phyloP scores from a whole-genome alignment of 2,888 invertebrate species.

The Apodemia mormo region DNA sequence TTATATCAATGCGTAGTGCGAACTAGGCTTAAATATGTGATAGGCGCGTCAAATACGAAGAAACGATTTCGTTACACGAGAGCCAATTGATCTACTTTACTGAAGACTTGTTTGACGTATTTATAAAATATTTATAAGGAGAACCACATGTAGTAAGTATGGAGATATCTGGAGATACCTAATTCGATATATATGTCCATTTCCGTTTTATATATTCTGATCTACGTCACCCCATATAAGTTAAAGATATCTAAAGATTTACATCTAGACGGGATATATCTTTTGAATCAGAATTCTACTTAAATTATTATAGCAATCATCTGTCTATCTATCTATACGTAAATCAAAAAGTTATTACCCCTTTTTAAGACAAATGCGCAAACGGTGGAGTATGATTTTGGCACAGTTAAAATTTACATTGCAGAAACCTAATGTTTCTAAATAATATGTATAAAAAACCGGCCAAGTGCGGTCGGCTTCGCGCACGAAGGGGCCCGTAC shows the following conservation, averaged over 20 bases:
- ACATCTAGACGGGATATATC: neutral
- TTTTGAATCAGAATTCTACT: too few species aligned
- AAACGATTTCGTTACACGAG: neutral
- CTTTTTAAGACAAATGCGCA: too few species aligned
- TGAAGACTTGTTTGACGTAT: slow-evolving; percentile 6
- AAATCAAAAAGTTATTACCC: too few species aligned
- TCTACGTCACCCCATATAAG: neutral
- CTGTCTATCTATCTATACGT: too few species aligned
- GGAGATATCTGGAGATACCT: neutral
- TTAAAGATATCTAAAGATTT: neutral
- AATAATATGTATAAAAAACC: too few species aligned
- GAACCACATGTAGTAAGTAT: neutral
- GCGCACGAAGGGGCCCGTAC: too few species aligned
- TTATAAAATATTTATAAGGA: neutral
- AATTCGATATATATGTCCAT: slow-evolving; percentile 1
- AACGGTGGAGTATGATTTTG: too few species aligned
- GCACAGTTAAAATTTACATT: too few species aligned
- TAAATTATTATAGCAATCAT: too few species aligned
- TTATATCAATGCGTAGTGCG: too few species aligned
- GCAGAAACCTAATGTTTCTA: too few species aligned
- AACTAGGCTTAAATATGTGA: neutral
- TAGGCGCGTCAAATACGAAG: neutral
- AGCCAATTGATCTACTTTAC: neutral
- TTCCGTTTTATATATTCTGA: neutral
- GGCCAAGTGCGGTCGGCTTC: too few species aligned